Conservation (phyloP, 2,797 vertebrate genomes). For the Rhynchotus rufescens region DNA sequence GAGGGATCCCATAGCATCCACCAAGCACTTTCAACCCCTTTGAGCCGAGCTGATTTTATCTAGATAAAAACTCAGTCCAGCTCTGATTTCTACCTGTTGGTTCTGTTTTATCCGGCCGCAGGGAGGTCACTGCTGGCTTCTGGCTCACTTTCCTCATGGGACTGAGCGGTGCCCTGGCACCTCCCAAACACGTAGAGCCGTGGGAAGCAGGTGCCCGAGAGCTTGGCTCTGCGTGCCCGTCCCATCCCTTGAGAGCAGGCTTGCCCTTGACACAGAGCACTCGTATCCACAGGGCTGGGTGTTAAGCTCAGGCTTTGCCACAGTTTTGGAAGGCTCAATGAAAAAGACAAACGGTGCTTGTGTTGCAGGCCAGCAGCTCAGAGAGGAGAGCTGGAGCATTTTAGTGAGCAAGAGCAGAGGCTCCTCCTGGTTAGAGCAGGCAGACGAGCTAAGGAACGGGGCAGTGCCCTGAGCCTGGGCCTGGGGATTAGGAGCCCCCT, state of each 20-base stretch:
- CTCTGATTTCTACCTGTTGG: background rate
- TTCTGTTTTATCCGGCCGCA: background rate
- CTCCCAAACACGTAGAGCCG: conserved; percentile 20
- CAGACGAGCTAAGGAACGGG: background rate
- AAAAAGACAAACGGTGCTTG: background rate
- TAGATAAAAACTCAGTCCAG: background rate
- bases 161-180: background rate
- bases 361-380: background rate
- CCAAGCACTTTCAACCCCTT: background rate
- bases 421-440: background rate
- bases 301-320: background rate
- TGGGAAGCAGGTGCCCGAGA: background rate
- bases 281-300: fast-evolving
- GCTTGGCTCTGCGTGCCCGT: background rate
- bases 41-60: background rate
- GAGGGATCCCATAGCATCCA: background rate
- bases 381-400: background rate
- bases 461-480: background rate
- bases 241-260: background rate
- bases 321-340: background rate
- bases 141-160: background rate
- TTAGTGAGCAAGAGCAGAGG: background rate
- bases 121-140: background rate
- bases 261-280: background rate
- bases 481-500: background rate